Base-by-base conservation (phyloP, 2,797 vertebrate species). In the Uromys caudimaculatus region DNA sequence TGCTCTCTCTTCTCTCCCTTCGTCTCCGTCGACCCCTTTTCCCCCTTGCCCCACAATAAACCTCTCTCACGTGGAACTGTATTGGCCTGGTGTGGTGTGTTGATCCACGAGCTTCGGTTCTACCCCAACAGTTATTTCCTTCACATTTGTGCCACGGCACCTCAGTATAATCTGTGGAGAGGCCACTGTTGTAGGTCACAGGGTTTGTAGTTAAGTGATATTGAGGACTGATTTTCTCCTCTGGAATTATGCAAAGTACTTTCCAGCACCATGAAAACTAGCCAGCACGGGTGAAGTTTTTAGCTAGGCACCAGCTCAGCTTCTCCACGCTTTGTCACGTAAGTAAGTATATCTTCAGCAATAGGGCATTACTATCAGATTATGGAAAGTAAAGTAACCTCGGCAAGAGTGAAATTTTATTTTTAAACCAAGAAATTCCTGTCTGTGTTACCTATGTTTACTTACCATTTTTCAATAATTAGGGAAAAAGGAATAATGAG, bases 341-440 rank as follows among this genome's bases (percentile, higher is more conserved):
- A 6, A 62, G 38, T 21, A 44, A 83, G 82, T 35, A 10, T n/a
- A 6, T n/a, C 60, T 35, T 67, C 83, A 50, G 44, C 44, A 84
- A 13, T 2, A 85, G 19, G 0, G 29, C 3, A 21, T 67, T 50
- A 50, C 60, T 67, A 11, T 50, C 32, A 67, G 60, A 44, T 16
- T 24, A 47, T 8, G 29, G n/a, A 47, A 27, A 84, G 10, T 2
- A 47, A 67, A 14, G 19, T n/a, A 85, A 62, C 19, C 60, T 67
- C 67, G 41, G 27, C 44, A 85, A 50, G 13, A 4, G 60, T 27
- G 24, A 87, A 71, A 19, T 29, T 87, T 52, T 13, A 86, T 83
- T 83, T 32, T 83, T 91, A 64, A 93, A n/a, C 12, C 54, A 94
- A 84, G 79, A 91, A 78, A 81, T 79, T 95, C 27, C 38, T 91